Evolutionary conservation across 2,888 invertebrate species (phyloP).

Genomic region (Hymenopus coronatus): DNA sequence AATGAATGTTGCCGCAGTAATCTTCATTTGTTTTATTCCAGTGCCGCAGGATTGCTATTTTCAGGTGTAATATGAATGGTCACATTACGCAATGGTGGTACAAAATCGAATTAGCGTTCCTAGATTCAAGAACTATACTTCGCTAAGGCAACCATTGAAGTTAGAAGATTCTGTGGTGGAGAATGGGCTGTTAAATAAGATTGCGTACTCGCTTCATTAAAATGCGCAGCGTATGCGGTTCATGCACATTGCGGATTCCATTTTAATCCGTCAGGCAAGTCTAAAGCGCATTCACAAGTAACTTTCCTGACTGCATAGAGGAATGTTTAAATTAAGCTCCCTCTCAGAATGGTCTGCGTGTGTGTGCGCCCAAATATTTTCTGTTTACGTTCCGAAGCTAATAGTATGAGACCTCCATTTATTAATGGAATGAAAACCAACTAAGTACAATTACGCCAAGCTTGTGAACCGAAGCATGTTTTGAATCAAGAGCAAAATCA

Average conservation of each 20-base stretch:
- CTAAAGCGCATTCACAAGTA: neutral
- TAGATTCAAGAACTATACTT: too few species aligned
- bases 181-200: neutral
- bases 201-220: neutral
- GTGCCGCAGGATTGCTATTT: too few species aligned
- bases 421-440: too few species aligned
- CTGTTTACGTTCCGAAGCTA: neutral
- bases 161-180: neutral
- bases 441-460: too few species aligned
- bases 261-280: neutral
- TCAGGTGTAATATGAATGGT: too few species aligned
- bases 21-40: too few species aligned
- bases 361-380: neutral
- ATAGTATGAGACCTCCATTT: neutral
- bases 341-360: neutral
- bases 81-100: too few species aligned
- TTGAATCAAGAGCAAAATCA: too few species aligned
- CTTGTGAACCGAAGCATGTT: too few species aligned
- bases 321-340: neutral
- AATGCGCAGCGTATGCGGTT: neutral
- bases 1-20: too few species aligned
- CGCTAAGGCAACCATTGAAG: neutral
- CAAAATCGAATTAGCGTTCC: too few species aligned
- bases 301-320: neutral
- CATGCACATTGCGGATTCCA: neutral